Evolutionary conservation across 2,797 vertebrate genomes (phyloP), one percentile per base, ranked within the genome.

Genomic region (Enteromius anoplus): DNA sequence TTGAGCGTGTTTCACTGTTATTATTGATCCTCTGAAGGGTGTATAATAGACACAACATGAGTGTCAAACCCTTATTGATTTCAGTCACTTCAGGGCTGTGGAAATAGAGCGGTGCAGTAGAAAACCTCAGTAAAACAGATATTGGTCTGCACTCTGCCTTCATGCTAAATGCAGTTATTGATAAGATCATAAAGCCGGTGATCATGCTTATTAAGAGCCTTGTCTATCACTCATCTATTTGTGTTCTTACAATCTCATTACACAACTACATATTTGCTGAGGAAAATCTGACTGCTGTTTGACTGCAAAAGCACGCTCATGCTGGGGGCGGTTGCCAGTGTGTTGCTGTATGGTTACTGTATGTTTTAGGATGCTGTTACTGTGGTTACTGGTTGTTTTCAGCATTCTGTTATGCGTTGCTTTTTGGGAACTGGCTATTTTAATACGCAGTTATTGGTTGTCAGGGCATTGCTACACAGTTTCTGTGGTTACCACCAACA

Each of bases 41-140:
- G 60, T 75, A 65, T 82, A 66, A 75, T 75, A 82, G 70, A 75
- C 70, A 55, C 42, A 51, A 66, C 62, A 51, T 17, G 4, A 65
- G 80, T 81, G 80, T 75, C 58, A 73, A 75, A 75, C 9, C 5
- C 71, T 29, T 40, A 82, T 75, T 21, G 80, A 82, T 75, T 42
- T 29, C 10, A 62, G 69, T 81, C 34, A 21, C 79, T 72, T 81
- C 19, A 81, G 69, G 21, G 53, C 68, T 62, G 69, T 72, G 51
- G 75, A 80, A 80, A 80, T 26, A 26, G 23, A 70, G 78, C n/a
- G 0, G 26, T 1, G 8, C 21, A 81, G 42, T 17, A 34, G n/a
- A 37, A 34, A 72, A 34, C 55, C 42, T 51, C 55, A 15, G 26
- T 49, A 72, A 81, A 81, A 23, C 69, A 45, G 49, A 64, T 37